Evolutionary conservation across 2,113 vertebrate species (phyloP).

Genomic region (Scomber scombrus): DNA sequence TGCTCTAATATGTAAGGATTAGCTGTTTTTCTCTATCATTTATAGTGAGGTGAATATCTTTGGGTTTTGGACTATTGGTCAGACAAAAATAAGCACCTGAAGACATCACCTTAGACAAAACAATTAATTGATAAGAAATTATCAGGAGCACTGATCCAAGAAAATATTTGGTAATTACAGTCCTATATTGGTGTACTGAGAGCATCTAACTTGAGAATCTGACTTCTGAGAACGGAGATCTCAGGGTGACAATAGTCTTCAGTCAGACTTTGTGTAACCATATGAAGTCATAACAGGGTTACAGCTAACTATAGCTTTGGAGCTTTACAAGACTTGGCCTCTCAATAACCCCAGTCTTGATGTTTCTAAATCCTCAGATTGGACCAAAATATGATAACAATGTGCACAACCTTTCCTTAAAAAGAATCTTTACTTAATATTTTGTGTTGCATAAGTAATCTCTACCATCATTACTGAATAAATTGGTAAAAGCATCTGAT

Average conservation of each 20-base stretch:
- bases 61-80: too few species aligned
- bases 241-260: background rate
- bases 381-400: background rate
- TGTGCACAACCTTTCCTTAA: background rate
- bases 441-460: background rate
- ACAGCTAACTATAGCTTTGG: constrained; percentile 54
- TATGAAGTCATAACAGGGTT: constrained; percentile 33
- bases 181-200: background rate
- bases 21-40: too few species aligned
- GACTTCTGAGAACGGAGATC: background rate
- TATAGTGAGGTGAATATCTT: too few species aligned
- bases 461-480: too few species aligned
- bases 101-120: too few species aligned
- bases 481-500: background rate
- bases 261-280: constrained; percentile 11
- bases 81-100: too few species aligned
- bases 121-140: too few species aligned
- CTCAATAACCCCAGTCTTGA: background rate
- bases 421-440: background rate
- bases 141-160: too few species aligned
- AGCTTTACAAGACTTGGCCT: constrained; percentile 2
- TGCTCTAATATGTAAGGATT: too few species aligned
- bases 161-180: background rate
- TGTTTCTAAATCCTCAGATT: background rate
- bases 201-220: constrained; percentile 2